Percentiles rank a stretch among this genome's conserved stretches.
phyloP scores from a whole-genome alignment of 1,140 invertebrate genomes.

The Nasonia giraulti region DNA sequence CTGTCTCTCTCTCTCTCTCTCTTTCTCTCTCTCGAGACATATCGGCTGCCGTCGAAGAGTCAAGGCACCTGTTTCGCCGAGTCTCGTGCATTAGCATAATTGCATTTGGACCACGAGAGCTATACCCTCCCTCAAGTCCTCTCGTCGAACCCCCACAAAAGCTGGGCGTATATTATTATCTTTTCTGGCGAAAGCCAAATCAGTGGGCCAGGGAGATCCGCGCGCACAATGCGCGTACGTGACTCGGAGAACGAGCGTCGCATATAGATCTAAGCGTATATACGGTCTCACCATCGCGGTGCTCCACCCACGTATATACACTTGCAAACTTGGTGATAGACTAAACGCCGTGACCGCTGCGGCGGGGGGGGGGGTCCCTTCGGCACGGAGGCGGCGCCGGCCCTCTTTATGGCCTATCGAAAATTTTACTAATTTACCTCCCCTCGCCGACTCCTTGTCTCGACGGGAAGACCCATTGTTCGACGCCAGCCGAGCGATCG shows the following conservation, averaged over 20 bases:
- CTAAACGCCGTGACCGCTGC: not conserved
- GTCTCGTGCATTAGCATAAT: not conserved
- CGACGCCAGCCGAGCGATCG: not conserved
- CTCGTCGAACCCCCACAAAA: not conserved
- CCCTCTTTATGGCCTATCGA: not conserved
- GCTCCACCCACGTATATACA: not conserved
- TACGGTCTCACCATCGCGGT: no score
- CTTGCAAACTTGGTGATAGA: not conserved
- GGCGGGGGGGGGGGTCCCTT: not conserved
- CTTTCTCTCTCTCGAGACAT: no score
- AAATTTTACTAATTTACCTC: slow-evolving; percentile 31
- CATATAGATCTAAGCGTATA: not conserved
- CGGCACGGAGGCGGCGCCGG: not conserved
- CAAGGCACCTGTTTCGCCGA: not conserved
- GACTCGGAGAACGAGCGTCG: not conserved
- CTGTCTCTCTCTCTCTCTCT: not conserved
- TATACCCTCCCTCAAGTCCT: no score
- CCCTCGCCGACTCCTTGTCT: not conserved
- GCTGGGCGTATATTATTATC: not conserved
- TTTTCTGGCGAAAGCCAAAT: not conserved
- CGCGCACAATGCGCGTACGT: not conserved
- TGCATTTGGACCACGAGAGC: not conserved
- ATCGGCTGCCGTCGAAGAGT: not conserved
- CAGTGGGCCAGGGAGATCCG: not conserved
- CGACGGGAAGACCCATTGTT: not conserved